A percentile compares a stretch with the other conserved stretches of the same genome.
phyloP scores from a whole-genome alignment of 2,888 invertebrate genomes.

The Amiota minor region DNA sequence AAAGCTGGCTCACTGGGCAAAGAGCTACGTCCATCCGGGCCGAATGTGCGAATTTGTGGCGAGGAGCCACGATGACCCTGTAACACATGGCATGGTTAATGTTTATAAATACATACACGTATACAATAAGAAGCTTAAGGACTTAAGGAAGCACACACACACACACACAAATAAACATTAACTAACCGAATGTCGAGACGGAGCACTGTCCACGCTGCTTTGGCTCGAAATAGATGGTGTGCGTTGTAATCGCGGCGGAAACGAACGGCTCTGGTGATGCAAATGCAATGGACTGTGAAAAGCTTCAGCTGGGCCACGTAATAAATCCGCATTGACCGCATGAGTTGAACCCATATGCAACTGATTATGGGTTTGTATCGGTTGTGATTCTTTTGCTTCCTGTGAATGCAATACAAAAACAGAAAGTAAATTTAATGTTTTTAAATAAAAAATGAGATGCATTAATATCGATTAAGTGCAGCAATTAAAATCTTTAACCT shows the following conservation, averaged over 20 bases:
- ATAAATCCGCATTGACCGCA: slow-evolving; percentile 67
- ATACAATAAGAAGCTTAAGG: not conserved
- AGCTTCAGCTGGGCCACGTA: slow-evolving; percentile 76
- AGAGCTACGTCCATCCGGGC: slow-evolving; percentile 83
- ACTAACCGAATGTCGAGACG: slow-evolving; percentile 76
- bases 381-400: slow-evolving; percentile 80
- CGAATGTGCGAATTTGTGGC: slow-evolving; percentile 87
- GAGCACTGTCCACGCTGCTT: slow-evolving; percentile 85
- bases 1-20: slow-evolving; percentile 69
- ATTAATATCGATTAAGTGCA: not conserved
- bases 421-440: slow-evolving; percentile 11
- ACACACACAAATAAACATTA: not conserved
- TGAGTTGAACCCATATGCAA: slow-evolving; percentile 64
- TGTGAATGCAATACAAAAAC: slow-evolving; percentile 59
- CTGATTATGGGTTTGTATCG: slow-evolving; percentile 77
- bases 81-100: not conserved
- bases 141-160: slow-evolving; percentile 1
- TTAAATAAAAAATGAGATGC: not conserved
- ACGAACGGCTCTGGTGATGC: slow-evolving; percentile 81
- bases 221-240: slow-evolving; percentile 89
- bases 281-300: slow-evolving; percentile 77
- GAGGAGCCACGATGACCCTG: slow-evolving; percentile 87
- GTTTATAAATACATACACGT: not conserved
- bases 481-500: slow-evolving; percentile 49
- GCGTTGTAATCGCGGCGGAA: slow-evolving; percentile 81